Percentiles rank a stretch among this genome's conserved stretches.
Conservation (phyloP, 2,113 vertebrate species). For the Suricata suricatta region DNA sequence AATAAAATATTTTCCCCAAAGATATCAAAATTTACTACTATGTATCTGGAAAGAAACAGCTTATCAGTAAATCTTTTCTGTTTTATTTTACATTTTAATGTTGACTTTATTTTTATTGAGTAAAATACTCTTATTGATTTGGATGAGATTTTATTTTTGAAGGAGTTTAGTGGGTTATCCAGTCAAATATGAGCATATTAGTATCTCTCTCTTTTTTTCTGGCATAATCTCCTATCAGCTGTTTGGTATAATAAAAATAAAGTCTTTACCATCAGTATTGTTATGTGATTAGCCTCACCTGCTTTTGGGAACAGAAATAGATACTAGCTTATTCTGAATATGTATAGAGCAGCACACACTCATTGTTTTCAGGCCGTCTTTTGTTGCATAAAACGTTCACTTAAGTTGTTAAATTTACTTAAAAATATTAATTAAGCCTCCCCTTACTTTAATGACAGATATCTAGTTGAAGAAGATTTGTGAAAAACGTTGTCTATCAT, state of each 20-base stretch:
- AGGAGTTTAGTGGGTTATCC: not conserved
- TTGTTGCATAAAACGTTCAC: not conserved
- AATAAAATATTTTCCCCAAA: constrained; percentile 10
- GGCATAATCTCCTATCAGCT: constrained; percentile 55
- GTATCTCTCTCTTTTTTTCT: constrained; percentile 13
- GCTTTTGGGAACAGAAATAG: constrained; percentile 69
- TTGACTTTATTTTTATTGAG: constrained; percentile 19
- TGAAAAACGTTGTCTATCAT: not conserved
- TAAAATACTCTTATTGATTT: not conserved
- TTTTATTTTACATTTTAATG: constrained; percentile 42
- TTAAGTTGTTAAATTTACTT: not conserved
- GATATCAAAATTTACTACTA: not conserved
- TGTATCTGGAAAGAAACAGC: not conserved
- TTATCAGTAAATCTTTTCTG: not conserved
- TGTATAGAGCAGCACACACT: not conserved
- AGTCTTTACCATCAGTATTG: constrained; percentile 41
- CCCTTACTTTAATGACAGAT: not conserved
- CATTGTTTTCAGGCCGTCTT: not conserved
- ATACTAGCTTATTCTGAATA: constrained; percentile 16
- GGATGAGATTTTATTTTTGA: not conserved
- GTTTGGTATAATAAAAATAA: constrained; percentile 65
- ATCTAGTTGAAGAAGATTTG: not conserved
- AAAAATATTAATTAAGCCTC: not conserved
- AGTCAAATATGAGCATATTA: not conserved
- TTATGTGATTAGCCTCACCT: constrained; percentile 56